Conservation (phyloP, 35 echinoderm and acorn worm genomes). For the Apostichopus californicus region DNA sequence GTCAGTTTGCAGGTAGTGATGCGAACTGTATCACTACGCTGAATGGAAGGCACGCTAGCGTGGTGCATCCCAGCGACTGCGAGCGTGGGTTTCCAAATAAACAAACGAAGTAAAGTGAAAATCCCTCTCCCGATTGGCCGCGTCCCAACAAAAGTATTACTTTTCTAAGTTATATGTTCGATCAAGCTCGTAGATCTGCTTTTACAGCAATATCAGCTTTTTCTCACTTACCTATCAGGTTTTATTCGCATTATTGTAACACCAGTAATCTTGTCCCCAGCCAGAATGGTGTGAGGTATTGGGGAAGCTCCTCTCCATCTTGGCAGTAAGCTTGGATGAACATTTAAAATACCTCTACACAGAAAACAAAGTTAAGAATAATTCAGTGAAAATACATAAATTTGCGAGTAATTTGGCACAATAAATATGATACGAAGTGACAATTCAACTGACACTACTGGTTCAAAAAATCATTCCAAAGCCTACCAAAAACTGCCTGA, state of each 20-base stretch:
- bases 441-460: neutral
- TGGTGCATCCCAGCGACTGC: too few relatives aligned
- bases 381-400: neutral
- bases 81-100: too few relatives aligned
- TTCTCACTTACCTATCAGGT: constrained; percentile 60
- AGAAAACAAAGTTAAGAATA: neutral
- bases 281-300: constrained; percentile 82
- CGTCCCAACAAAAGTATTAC: neutral
- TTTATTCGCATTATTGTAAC: constrained; percentile 82
- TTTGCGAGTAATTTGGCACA: neutral
- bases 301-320: constrained; percentile 87
- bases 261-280: constrained; percentile 80
- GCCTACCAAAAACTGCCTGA: neutral
- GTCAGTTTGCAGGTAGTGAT: too few relatives aligned
- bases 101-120: too few relatives aligned
- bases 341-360: constrained; percentile 87
- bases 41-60: too few relatives aligned
- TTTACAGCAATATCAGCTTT: too few relatives aligned
- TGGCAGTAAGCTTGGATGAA: constrained; percentile 92
- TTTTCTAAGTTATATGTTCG: too few relatives aligned
- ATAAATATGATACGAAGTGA: neutral
- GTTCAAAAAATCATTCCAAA: neutral
- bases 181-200: too few relatives aligned
- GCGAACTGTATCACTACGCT: too few relatives aligned
- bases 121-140: too few relatives aligned